Evolutionary conservation across 1,140 invertebrate genomes (phyloP).

Genomic region (Lepidurus couesii): DNA sequence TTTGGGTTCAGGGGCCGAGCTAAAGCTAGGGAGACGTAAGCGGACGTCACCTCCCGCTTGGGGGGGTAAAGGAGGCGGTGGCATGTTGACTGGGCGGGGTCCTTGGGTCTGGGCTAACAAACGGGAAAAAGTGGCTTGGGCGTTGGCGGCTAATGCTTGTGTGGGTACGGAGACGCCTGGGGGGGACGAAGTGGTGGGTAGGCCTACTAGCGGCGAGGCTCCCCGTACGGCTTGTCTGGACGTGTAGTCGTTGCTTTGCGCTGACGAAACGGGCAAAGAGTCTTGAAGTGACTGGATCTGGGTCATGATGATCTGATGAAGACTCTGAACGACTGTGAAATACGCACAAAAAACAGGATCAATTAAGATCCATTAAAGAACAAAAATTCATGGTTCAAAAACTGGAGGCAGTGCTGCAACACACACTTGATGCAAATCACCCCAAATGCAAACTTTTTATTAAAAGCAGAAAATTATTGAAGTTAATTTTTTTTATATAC

Average conservation of each 20-base stretch:
- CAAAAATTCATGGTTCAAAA: background rate
- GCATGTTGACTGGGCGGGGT: slow-evolving; percentile 1
- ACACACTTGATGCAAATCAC: no score
- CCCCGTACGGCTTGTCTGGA: slow-evolving; percentile 30
- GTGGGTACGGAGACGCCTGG: background rate
- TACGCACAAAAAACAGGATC: slow-evolving; percentile 36
- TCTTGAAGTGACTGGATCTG: slow-evolving; percentile 45
- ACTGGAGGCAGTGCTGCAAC: no score
- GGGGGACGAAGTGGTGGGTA: slow-evolving; percentile 26
- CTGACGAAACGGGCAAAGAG: slow-evolving; percentile 32
- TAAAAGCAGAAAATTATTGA: no score
- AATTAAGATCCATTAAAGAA: background rate
- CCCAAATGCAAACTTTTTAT: no score
- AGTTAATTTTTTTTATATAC: background rate
- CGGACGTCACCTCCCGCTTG: slow-evolving; percentile 28
- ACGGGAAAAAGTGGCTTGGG: slow-evolving; percentile 30
- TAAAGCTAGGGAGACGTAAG: slow-evolving; percentile 29
- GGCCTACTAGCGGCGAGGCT: background rate
- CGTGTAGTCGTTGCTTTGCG: slow-evolving; percentile 28
- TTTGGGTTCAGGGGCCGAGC: background rate
- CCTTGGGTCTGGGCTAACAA: slow-evolving; percentile 27
- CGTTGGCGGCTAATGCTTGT: slow-evolving; percentile 27
- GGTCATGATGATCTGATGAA: slow-evolving; percentile 49
- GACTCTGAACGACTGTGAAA: slow-evolving; percentile 47
- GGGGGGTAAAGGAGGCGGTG: slow-evolving; percentile 26